These are phyloP conservation scores for Paramormyrops kingsleyae DNA, from an alignment of 2,113 vertebrate species.

Conservation along the genomic window DNA sequence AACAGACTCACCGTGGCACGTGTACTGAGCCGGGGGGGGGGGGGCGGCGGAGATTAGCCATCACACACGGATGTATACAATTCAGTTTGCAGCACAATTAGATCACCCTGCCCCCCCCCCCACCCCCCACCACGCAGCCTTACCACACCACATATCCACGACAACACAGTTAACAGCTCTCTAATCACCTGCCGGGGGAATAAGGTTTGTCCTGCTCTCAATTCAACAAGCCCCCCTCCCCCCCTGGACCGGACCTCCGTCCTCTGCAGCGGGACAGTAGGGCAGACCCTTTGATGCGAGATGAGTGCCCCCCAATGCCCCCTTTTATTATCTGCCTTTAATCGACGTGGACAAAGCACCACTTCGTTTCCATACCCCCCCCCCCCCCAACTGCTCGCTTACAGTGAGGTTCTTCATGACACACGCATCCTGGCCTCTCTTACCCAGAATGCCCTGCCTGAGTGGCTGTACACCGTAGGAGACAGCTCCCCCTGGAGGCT, in stretches of 20 bases:
- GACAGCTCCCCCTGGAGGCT: not conserved
- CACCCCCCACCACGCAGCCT: not conserved
- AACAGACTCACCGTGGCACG: not conserved
- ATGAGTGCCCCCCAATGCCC: slow-evolving; percentile 51
- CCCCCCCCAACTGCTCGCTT: not conserved
- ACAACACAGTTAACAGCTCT: slow-evolving; percentile 42
- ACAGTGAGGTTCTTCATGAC: not conserved
- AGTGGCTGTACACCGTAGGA: not conserved
- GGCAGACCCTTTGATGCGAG: slow-evolving; percentile 47
- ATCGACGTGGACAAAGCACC: slow-evolving; percentile 68
- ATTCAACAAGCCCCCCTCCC: not conserved
- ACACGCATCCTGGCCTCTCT: not conserved
- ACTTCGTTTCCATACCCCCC: slow-evolving; percentile 59
- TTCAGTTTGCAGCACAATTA: slow-evolving; percentile 14
- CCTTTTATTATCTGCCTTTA: slow-evolving; percentile 63
- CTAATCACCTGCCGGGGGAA: slow-evolving; percentile 39
- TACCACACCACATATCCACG: slow-evolving; percentile 21
- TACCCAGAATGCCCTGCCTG: not conserved
- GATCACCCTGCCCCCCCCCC: not conserved
- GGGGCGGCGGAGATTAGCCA: not conserved
- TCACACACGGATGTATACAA: not conserved
- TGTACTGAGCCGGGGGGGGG: not conserved
- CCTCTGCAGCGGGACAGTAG: slow-evolving; percentile 43
- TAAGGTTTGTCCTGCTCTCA: slow-evolving; percentile 29
- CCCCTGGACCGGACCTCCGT: not conserved